phyloP scores from a whole-genome alignment of 2,113 vertebrate species.

The Epinephelus moara region DNA sequence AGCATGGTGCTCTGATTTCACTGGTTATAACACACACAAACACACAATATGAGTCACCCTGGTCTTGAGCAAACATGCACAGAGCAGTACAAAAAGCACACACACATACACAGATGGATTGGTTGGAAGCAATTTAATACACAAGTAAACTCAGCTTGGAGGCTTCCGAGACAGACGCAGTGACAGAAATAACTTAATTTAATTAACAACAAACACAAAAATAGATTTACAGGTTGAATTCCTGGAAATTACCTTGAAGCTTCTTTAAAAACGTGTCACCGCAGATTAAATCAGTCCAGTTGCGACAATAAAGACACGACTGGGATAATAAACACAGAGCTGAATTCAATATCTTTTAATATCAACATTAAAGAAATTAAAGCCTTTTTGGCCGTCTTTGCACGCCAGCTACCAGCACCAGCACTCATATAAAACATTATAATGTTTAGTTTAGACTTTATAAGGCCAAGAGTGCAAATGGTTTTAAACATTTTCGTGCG shows the following conservation, averaged over 20 bases:
- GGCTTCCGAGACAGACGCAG: conserved; percentile 34
- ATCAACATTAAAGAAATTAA: neutral
- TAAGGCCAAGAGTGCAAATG: neutral
- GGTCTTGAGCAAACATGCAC: conserved; percentile 56
- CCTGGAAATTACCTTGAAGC: conserved; percentile 18
- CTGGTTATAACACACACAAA: conserved; percentile 37
- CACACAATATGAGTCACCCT: conserved; percentile 62
- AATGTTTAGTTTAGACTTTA: neutral
- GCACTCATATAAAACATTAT: neutral
- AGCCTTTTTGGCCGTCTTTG: neutral
- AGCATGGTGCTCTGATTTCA: conserved; percentile 66
- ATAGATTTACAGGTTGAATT: conserved; percentile 35
- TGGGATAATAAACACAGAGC: conserved; percentile 21
- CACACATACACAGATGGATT: neutral
- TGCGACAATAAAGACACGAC: conserved; percentile 18
- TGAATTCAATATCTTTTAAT: neutral
- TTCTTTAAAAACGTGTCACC: conserved; percentile 19
- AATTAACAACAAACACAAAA: conserved; percentile 47
- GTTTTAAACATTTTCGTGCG: neutral
- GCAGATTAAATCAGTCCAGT: conserved; percentile 12
- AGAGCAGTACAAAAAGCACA: conserved; percentile 25
- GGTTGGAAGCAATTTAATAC: conserved; percentile 39
- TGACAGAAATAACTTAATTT: conserved; percentile 44
- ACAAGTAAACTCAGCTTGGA: conserved; percentile 10
- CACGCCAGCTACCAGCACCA: no score